phyloP scores from a whole-genome alignment of 1,140 invertebrate genomes.

The Anastrepha obliqua region DNA sequence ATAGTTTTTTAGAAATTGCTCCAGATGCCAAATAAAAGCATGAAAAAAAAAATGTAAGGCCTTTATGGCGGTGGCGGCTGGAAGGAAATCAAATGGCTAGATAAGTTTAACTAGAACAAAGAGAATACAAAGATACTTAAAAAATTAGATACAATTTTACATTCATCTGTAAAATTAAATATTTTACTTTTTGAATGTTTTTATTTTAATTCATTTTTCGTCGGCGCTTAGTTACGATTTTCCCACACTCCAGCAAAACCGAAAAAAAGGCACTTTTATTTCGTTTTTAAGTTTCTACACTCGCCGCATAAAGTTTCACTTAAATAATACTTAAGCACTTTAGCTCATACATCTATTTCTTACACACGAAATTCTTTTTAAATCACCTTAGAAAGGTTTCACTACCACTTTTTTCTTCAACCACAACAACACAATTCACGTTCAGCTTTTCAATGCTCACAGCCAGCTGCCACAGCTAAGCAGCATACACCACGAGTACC shows the following conservation, averaged over 20 bases:
- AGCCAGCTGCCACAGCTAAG: background rate
- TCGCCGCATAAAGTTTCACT: background rate
- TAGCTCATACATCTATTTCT: background rate
- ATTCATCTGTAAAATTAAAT: too few relatives aligned
- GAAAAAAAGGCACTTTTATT: too few relatives aligned
- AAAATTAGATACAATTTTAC: too few relatives aligned
- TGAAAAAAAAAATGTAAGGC: too few relatives aligned
- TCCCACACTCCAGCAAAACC: background rate
- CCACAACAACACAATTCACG: background rate
- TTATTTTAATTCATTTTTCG: too few relatives aligned
- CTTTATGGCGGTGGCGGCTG: too few relatives aligned
- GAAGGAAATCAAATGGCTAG: too few relatives aligned
- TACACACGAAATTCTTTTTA: constrained; percentile 8
- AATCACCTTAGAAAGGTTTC: constrained; percentile 31
- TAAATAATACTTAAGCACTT: background rate
- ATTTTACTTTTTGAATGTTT: too few relatives aligned
- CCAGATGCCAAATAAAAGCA: background rate
- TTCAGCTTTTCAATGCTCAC: background rate
- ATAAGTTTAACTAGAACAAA: too few relatives aligned
- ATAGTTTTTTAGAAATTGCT: background rate
- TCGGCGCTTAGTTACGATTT: background rate
- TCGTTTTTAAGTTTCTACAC: background rate
- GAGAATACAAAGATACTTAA: too few relatives aligned
- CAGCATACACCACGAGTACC: background rate
- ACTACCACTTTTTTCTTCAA: background rate